Evolutionary conservation across 1,140 invertebrate genomes (phyloP), one percentile per base, ranked within the genome.

Genomic region (Drosophila insularis): DNA sequence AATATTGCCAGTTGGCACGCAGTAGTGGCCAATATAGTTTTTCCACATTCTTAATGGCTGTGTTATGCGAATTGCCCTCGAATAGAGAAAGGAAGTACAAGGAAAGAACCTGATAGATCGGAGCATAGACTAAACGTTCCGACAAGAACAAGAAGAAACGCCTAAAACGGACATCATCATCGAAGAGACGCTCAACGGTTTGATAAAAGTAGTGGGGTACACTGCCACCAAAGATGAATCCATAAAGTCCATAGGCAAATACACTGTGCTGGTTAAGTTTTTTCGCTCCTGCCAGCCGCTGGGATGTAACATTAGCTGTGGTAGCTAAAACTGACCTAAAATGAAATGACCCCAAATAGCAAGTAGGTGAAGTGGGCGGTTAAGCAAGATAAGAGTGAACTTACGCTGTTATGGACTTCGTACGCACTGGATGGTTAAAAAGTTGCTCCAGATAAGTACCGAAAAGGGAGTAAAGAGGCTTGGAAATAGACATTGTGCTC

Each of bases 341-440:
- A 71, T 69, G 50, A 53, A 71, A 63, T 53, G 56, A 60, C 19
- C 37, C 31, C 56, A 6, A 27, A 39, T 56, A 68, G 39, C 5
- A 17, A 27, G 4, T 14, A 46, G 35, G 0, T 54, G 39, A 31
- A 23, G 6, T 6, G n/a, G 21, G 10, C 7, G 2, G 14, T 13
- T 4, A 17, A 53, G 55, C 17, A 53, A 8, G 59, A 55, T 66
- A 27, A 35, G 11, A n/a, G 7, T n/a, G 31, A 40, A 87, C 89
- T 93, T 93, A 96, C 95, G 95, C 95, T 35, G 95, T 96, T 59
- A 96, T 91, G 23, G 95, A 95, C 92, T 95, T 96, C 2, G 95
- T 96, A 90, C 93, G 94, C 19, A 96, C 92, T 2, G 95, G 95
- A 92, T 94, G 93, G 60, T 93, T 93, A 77, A 95, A 95, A 43